A percentile compares a stretch with the other conserved stretches of the same genome.
phyloP scores from a whole-genome alignment of 2,113 vertebrate genomes.

The Nesoenas mayeri region DNA sequence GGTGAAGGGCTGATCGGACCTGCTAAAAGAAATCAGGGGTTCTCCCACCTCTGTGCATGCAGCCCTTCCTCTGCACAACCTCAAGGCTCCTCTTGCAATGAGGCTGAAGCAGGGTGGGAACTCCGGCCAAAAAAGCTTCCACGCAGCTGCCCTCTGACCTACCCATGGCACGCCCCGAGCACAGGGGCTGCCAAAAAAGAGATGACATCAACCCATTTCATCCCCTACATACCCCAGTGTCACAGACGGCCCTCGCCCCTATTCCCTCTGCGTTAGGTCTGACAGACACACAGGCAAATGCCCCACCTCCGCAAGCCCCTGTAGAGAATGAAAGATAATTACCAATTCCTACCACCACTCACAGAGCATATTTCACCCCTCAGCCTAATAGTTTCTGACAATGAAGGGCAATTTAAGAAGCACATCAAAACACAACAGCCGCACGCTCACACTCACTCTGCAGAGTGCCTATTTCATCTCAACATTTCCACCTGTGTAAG shows the following conservation, averaged over 20 bases:
- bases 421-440: neutral
- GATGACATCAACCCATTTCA: neutral
- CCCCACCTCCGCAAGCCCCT: neutral
- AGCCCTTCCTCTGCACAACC: neutral
- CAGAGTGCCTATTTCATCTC: neutral
- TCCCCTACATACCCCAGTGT: accelerated
- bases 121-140: neutral
- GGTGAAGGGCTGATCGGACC: neutral
- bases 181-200: neutral
- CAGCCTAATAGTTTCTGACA: conserved; percentile 55
- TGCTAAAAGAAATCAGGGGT: neutral
- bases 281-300: accelerated
- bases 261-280: accelerated
- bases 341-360: neutral
- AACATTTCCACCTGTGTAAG: neutral
- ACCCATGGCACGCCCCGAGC: accelerated
- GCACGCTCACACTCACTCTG: neutral
- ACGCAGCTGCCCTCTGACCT: neutral
- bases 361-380: neutral
- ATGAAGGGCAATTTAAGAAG: conserved; percentile 38
- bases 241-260: accelerated
- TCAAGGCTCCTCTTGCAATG: neutral
- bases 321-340: conserved; percentile 40
- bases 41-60: neutral
- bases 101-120: neutral